Percentiles rank a stretch among this genome's conserved stretches.
Evolutionary conservation across 2,888 invertebrate species (phyloP).

Genomic region (Cremastinae sp.): DNA sequence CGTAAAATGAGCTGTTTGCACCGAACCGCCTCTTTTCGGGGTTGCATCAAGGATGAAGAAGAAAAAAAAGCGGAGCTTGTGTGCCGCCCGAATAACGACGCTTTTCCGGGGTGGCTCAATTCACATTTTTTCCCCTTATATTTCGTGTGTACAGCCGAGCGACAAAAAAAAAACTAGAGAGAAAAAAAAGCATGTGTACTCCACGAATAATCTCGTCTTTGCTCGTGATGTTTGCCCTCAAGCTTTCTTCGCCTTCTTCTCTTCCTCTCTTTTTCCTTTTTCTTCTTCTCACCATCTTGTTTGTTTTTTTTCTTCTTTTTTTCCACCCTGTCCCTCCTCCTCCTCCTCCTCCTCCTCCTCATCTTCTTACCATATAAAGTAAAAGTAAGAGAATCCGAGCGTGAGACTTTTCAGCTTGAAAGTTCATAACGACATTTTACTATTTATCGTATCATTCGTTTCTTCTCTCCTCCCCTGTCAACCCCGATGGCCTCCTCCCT

Average conservation of each 20-base stretch:
- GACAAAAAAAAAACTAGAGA: conserved; percentile 17
- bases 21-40: conserved; percentile 46
- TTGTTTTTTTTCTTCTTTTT: conserved; percentile 1
- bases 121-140: conserved; percentile 28
- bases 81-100: conserved; percentile 56
- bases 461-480: conserved; percentile 7
- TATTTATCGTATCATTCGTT: conserved; percentile 41
- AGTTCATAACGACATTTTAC: conserved; percentile 31
- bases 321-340: conserved; percentile 1
- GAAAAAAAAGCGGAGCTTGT: conserved; percentile 28
- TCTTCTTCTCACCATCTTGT: conserved; percentile 12
- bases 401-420: conserved; percentile 25
- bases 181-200: conserved; percentile 38
- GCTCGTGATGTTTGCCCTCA: conserved; percentile 36
- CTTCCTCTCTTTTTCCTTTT: conserved; percentile 26
- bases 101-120: conserved; percentile 44
- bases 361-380: not conserved
- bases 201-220: conserved; percentile 51
- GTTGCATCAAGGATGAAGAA: conserved; percentile 4
- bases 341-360: not conserved
- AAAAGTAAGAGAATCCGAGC: conserved; percentile 19
- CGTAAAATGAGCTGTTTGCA: conserved; percentile 46
- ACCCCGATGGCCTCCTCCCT: conserved; percentile 4
- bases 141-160: conserved; percentile 54
- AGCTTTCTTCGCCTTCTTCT: conserved; percentile 31